Conservation (phyloP, 1,140 invertebrate species). For the Diachasma alloeum region DNA sequence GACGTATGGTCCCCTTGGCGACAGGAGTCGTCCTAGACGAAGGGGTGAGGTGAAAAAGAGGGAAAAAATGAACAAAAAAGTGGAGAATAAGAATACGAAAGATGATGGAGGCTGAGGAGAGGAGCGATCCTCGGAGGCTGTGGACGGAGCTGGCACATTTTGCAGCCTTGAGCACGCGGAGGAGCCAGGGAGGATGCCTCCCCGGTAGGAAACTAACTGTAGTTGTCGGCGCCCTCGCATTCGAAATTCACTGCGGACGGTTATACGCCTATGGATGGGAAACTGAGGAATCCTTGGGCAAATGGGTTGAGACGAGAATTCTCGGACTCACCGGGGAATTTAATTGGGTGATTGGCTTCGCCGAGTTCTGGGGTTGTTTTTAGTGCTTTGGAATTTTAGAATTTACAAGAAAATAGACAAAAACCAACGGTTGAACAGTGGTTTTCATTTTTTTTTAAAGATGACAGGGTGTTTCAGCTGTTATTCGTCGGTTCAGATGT, state of each 20-base stretch:
- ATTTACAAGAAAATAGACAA: too few species aligned
- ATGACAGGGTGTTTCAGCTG: too few species aligned
- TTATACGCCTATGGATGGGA: neutral
- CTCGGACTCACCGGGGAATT: neutral
- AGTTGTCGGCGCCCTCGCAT: neutral
- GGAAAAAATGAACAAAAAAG: neutral
- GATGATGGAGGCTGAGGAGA: neutral
- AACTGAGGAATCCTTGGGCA: neutral
- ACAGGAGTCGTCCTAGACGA: neutral
- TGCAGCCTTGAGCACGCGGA: neutral
- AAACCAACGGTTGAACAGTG: too few species aligned
- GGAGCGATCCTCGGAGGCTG: neutral
- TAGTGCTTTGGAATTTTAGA: too few species aligned
- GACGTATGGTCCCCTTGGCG: neutral
- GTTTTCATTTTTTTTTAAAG: too few species aligned
- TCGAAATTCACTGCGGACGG: neutral
- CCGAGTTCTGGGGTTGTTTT: too few species aligned
- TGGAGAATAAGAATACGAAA: neutral
- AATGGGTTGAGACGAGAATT: neutral
- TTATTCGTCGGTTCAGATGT: too few species aligned
- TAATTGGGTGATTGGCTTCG: too few species aligned
- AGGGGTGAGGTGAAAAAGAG: neutral
- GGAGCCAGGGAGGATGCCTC: neutral
- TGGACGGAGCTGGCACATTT: neutral
- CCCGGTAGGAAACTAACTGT: slow-evolving; percentile 6